Evolutionary conservation across 2,888 invertebrate genomes (phyloP).

Genomic region (Acanthosoma haemorrhoidale): DNA sequence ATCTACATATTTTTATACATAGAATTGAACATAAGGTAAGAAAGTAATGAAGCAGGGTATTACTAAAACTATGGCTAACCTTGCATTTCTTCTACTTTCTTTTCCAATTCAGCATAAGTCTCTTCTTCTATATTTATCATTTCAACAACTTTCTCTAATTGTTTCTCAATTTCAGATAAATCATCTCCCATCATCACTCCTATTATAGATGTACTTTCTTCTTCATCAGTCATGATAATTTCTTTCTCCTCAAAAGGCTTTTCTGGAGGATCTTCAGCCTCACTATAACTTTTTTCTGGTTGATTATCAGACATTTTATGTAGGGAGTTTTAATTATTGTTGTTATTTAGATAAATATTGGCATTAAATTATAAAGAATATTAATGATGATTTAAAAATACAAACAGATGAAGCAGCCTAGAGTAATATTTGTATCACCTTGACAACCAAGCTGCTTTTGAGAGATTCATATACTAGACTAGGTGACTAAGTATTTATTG

Average conservation of each 20-base stretch:
- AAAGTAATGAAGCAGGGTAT: too few species aligned
- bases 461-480: not conserved
- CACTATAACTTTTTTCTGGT: not conserved
- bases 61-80: not conserved
- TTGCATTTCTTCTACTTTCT: constrained; percentile 15
- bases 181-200: not conserved
- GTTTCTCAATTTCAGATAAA: not conserved
- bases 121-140: constrained; percentile 20
- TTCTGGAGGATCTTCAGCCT: not conserved
- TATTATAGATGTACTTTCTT: not conserved
- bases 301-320: too few species aligned
- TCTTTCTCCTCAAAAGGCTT: not conserved
- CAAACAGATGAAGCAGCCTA: not conserved
- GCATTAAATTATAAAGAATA: too few species aligned
- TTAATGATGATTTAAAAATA: not conserved
- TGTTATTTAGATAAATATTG: too few species aligned
- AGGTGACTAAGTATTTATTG: not conserved
- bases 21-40: too few species aligned
- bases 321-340: too few species aligned
- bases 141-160: constrained; percentile 8
- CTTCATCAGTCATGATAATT: not conserved
- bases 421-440: not conserved
- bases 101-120: constrained; percentile 15
- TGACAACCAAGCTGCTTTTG: constrained; percentile 6
- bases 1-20: too few species aligned